These are phyloP conservation scores for Pissodes strobi DNA, from an alignment of 1,140 invertebrate genomes.

Conservation along the genomic window DNA sequence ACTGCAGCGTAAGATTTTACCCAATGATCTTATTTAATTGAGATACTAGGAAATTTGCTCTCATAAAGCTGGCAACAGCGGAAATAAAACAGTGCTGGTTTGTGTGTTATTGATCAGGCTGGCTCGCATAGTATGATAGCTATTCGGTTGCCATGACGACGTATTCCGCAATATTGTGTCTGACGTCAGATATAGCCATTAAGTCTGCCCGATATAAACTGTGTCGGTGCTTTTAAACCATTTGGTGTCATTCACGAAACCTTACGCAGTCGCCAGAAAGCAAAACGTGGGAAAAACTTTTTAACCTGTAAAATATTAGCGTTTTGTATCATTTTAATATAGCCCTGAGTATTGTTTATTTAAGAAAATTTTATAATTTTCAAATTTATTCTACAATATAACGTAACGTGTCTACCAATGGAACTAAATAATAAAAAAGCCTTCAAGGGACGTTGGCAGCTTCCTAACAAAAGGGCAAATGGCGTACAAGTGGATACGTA, in stretches of 20 bases:
- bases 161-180: constrained; percentile 36
- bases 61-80: no score
- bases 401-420: no score
- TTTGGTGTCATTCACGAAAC: constrained; percentile 35
- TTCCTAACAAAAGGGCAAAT: constrained; percentile 23
- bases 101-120: constrained; percentile 31
- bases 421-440: no score
- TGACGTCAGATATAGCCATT: constrained; percentile 33
- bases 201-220: constrained; percentile 30
- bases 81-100: background rate
- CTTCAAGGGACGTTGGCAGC: constrained; percentile 9
- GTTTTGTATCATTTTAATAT: no score
- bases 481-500: constrained; percentile 23
- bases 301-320: constrained; percentile 18
- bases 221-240: constrained; percentile 14
- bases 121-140: constrained; percentile 27
- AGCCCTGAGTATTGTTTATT: no score
- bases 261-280: constrained; percentile 33
- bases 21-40: no score
- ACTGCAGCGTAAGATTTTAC: no score
- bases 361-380: no score
- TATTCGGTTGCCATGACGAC: constrained; percentile 27
- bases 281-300: constrained; percentile 25
- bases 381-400: no score
- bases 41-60: no score